These are phyloP conservation scores for Hyposmocoma kahamanoa DNA, from an alignment of 1,140 invertebrate species.

Conservation along the genomic window DNA sequence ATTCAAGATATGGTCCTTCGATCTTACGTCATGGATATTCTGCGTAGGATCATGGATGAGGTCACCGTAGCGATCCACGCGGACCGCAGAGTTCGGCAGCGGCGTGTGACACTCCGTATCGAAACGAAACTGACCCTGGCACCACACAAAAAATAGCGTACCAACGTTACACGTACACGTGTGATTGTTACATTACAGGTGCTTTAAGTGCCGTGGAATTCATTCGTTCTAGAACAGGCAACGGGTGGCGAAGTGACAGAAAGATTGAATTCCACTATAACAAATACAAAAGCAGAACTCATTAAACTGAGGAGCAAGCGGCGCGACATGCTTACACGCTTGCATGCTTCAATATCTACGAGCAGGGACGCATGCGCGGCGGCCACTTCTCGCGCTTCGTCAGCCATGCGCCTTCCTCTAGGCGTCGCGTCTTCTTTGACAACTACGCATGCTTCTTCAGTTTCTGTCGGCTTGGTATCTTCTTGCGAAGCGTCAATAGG, in stretches of 20 bases:
- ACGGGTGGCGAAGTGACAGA: background rate
- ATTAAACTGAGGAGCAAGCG: constrained; percentile 39
- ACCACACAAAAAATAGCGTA: constrained; percentile 24
- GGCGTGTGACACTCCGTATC: constrained; percentile 82
- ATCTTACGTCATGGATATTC: constrained; percentile 64
- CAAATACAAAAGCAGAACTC: constrained; percentile 27
- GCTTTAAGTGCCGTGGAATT: background rate
- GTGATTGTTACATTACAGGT: background rate
- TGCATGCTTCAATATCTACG: constrained; percentile 74
- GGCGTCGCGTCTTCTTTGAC: constrained; percentile 62
- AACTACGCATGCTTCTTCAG: constrained; percentile 54
- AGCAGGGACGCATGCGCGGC: constrained; percentile 67
- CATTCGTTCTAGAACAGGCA: background rate
- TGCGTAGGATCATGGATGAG: constrained; percentile 63
- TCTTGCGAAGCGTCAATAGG: constrained; percentile 28
- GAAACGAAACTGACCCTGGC: constrained; percentile 87
- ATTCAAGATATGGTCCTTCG: too few species aligned
- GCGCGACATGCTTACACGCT: constrained; percentile 74
- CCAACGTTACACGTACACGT: background rate
- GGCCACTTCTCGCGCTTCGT: constrained; percentile 62
- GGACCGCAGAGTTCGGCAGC: constrained; percentile 77
- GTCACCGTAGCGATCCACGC: constrained; percentile 71
- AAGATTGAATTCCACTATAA: background rate
- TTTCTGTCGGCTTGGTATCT: constrained; percentile 34
- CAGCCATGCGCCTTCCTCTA: constrained; percentile 49